phyloP scores from a whole-genome alignment of 2,888 invertebrate genomes.

The Lissocephala sabroskyi region DNA sequence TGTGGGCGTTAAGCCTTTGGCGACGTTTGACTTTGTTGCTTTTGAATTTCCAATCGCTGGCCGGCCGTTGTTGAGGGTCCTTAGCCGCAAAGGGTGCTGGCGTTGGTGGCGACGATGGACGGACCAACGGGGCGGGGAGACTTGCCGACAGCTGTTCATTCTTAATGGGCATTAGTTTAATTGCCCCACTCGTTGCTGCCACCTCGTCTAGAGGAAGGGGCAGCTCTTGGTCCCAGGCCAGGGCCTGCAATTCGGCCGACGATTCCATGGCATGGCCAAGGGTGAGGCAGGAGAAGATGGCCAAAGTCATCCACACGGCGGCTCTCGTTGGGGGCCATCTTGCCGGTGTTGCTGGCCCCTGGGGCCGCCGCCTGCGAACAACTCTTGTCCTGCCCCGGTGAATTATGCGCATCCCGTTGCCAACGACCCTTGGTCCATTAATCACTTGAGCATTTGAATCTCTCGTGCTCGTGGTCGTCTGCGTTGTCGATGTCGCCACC shows the following conservation, averaged over 20 bases:
- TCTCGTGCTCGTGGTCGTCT: constrained; percentile 13
- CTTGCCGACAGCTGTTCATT: not conserved
- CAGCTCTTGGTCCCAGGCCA: constrained; percentile 8
- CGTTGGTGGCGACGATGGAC: constrained; percentile 4
- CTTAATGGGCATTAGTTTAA: constrained; percentile 24
- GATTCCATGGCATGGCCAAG: constrained; percentile 47
- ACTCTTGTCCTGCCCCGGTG: constrained; percentile 41
- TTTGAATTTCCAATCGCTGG: constrained; percentile 39
- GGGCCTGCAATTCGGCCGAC: constrained; percentile 40
- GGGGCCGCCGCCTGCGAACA: constrained; percentile 22
- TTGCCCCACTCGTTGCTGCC: constrained; percentile 19
- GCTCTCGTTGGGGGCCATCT: no score
- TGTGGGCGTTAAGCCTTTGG: constrained; percentile 46
- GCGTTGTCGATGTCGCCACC: not conserved
- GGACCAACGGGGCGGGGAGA: no score
- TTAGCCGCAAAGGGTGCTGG: not conserved
- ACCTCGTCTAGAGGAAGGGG: not conserved
- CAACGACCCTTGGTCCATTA: constrained; percentile 60
- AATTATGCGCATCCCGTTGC: constrained; percentile 63
- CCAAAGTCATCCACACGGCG: no score
- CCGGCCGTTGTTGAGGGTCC: not conserved
- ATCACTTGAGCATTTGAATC: constrained; percentile 60
- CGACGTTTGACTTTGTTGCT: constrained; percentile 62
- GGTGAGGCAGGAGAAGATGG: constrained; percentile 9
- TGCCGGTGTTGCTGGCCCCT: not conserved